Base-by-base conservation (phyloP, 1,140 invertebrate genomes). In the Sinella curviseta region DNA sequence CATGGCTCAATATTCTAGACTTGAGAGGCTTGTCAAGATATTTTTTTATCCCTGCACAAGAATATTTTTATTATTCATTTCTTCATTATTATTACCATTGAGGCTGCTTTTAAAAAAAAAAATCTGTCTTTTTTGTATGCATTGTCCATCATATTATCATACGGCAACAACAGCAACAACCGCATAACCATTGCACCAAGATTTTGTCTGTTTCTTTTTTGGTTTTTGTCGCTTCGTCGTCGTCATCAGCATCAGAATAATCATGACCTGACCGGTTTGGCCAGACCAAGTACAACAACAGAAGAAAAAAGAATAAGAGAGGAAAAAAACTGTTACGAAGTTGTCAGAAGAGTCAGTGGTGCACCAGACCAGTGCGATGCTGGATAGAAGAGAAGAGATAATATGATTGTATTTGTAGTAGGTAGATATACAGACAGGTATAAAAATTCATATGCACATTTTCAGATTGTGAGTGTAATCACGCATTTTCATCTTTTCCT, bases 181-280 rank as follows among this genome's bases (percentile, higher is more conserved):
- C n/a, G n/a, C n/a, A n/a, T n/a, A n/a, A n/a, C n/a, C n/a, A n/a
- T n/a, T n/a, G n/a, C n/a, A n/a, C n/a, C n/a, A n/a, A n/a, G n/a
- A n/a, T n/a, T n/a, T n/a, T n/a, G n/a, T n/a, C n/a, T n/a, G n/a
- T n/a, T n/a, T n/a, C n/a, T n/a, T n/a, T 48, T 48, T 70, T 70
- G 30, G 31, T 30, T 70, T 26, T 12, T 70, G 65, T 70, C 31
- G 65, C 8, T 70, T 30, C 65, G 8, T 70, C 65, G 31, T 31
- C 26, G n/a, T 70, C 26, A 31, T 70, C 26, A 30, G n/a, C 65
- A 31, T 70, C 14, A 26, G 26, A 16, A 65, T 65, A n/a, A 65
- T 70, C 65, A 70, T 70, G 65, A 70, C 26, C 65, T 33, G 65
- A 70, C 65, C 65, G 65, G 65, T 70, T 70, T 70, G 28, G 65